A percentile compares a stretch with the other conserved stretches of the same genome.
Conservation (phyloP, 2,797 vertebrate species). For the Etheostoma nigrum region DNA sequence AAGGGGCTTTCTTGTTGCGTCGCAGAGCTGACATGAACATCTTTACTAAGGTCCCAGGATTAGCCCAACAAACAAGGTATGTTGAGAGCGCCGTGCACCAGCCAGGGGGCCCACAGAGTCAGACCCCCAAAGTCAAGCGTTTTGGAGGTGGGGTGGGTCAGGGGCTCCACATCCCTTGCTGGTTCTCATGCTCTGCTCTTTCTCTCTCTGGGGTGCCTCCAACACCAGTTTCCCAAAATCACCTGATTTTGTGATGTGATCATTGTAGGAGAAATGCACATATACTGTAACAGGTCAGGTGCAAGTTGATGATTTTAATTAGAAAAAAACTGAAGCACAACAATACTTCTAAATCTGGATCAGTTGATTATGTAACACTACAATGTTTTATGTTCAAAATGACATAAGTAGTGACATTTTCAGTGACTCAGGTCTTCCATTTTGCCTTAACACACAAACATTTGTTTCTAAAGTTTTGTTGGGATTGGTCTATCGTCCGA, state of each 20-base stretch:
- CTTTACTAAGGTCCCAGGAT: slow-evolving; percentile 86
- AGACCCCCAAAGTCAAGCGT: slow-evolving; percentile 9
- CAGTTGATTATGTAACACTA: background rate
- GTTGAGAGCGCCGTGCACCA: slow-evolving; percentile 58
- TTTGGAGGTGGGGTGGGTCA: slow-evolving; percentile 6
- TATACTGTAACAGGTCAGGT: background rate
- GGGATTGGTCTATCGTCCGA: background rate
- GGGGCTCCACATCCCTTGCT: slow-evolving; percentile 32
- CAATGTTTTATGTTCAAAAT: background rate
- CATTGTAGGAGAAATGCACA: slow-evolving; percentile 17
- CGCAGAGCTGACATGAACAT: slow-evolving; percentile 88
- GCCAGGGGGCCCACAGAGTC: background rate
- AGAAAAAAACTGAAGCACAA: slow-evolving; percentile 6
- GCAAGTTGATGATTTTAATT: background rate
- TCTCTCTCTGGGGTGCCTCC: slow-evolving; percentile 26
- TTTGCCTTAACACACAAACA: background rate
- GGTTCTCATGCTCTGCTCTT: slow-evolving; percentile 15
- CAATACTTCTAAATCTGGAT: background rate
- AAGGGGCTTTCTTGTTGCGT: slow-evolving; percentile 78
- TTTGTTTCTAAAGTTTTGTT: background rate
- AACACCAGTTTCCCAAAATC: slow-evolving; percentile 49
- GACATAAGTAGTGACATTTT: background rate
- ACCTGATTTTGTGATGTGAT: slow-evolving; percentile 33
- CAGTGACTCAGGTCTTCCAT: background rate
- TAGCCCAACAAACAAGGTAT: slow-evolving; percentile 88